Conservation (phyloP, 1,140 invertebrate species). For the Sitophilus oryzae region DNA sequence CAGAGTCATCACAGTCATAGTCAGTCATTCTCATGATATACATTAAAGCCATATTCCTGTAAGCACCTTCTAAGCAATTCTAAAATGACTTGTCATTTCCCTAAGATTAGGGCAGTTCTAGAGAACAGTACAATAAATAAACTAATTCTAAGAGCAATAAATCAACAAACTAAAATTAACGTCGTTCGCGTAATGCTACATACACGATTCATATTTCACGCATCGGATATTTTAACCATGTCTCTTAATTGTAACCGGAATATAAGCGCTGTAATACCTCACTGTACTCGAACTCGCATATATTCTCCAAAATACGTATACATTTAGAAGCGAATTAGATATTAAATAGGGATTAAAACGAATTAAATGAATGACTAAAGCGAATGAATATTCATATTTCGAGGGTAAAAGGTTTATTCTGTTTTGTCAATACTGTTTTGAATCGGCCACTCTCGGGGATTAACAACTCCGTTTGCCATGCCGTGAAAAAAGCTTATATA, state of each 20-base stretch:
- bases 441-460: neutral
- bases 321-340: constrained; percentile 1
- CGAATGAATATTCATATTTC: constrained; percentile 9
- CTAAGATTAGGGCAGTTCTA: too few species aligned
- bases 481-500: neutral
- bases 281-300: neutral
- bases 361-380: neutral
- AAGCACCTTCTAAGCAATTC: too few species aligned
- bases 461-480: neutral
- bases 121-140: too few species aligned
- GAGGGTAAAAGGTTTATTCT: constrained; percentile 1
- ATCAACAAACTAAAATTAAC: too few species aligned
- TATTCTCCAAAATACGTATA: neutral
- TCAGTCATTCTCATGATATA: too few species aligned
- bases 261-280: neutral
- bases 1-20: too few species aligned
- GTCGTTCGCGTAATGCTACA: too few species aligned
- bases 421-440: constrained; percentile 6
- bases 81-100: too few species aligned
- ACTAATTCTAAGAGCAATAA: too few species aligned
- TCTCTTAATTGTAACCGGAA: neutral
- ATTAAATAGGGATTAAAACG: constrained; percentile 1
- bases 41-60: too few species aligned
- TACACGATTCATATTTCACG: too few species aligned
- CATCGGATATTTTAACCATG: too few species aligned